Evolutionary conservation across 2,113 vertebrate genomes (phyloP).

Genomic region (Pyrgilauda ruficollis): DNA sequence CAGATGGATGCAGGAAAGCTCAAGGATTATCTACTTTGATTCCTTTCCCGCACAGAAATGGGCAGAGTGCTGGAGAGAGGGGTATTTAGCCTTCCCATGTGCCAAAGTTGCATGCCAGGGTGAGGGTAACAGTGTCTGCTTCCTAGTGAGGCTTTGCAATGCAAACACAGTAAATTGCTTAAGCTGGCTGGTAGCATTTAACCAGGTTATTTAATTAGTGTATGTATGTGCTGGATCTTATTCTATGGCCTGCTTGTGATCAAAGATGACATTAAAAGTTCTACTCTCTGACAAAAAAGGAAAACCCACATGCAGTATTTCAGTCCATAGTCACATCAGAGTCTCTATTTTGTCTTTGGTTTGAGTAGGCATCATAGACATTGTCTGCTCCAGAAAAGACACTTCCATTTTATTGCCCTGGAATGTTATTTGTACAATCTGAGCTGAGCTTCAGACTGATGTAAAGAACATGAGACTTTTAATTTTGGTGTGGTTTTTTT

Average conservation of each 20-base stretch:
- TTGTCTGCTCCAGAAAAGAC: neutral
- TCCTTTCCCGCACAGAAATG: neutral
- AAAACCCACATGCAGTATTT: neutral
- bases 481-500: neutral
- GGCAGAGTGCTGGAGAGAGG: neutral
- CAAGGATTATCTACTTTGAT: neutral
- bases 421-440: neutral
- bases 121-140: neutral
- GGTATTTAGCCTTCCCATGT: fast-evolving
- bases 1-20: neutral
- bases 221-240: neutral
- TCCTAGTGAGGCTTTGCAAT: neutral
- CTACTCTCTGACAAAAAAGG: neutral
- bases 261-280: neutral
- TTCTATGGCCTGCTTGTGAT: neutral
- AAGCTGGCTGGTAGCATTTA: neutral
- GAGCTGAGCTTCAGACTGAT: neutral
- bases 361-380: neutral
- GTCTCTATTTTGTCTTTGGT: neutral
- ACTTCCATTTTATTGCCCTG: neutral
- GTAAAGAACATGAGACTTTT: neutral
- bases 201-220: neutral
- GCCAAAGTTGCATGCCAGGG: too few relatives aligned
- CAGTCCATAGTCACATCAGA: neutral
- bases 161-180: neutral